Evolutionary conservation across 1,140 invertebrate species (phyloP).

Genomic region (Teleogryllus occipitalis): DNA sequence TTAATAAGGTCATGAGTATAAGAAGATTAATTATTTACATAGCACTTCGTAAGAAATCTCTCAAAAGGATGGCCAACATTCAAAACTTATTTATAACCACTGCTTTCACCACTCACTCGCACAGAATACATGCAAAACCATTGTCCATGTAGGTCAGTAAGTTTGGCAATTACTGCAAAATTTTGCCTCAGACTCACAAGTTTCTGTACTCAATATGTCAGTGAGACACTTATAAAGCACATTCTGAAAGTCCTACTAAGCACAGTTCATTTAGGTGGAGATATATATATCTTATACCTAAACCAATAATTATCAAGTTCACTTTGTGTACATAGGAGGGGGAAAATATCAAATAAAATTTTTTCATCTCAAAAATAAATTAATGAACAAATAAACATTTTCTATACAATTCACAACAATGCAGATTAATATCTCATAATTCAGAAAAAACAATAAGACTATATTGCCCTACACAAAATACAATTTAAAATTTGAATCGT

Average conservation of each 20-base stretch:
- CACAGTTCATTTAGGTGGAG: neutral
- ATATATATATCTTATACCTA: neutral
- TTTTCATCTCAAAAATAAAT: neutral
- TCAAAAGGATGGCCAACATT: neutral
- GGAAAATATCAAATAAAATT: neutral
- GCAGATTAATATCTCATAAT: neutral
- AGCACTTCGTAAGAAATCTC: neutral
- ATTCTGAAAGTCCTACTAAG: neutral
- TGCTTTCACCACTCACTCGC: neutral
- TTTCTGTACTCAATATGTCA: neutral
- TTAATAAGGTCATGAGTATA: neutral
- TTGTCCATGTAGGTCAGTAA: neutral
- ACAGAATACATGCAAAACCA: neutral
- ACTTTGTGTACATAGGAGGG: neutral
- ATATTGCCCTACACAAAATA: neutral
- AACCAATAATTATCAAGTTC: neutral
- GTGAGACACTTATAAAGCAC: neutral
- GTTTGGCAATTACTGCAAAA: too few species aligned
- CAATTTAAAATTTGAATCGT: neutral
- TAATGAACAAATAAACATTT: neutral
- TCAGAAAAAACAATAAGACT: neutral
- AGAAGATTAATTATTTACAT: neutral
- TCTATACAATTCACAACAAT: neutral
- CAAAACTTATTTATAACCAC: neutral
- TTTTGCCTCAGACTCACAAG: too few species aligned